These are phyloP conservation scores for Oligia strigilis DNA, from an alignment of 2,888 invertebrate genomes.

Conservation along the genomic window DNA sequence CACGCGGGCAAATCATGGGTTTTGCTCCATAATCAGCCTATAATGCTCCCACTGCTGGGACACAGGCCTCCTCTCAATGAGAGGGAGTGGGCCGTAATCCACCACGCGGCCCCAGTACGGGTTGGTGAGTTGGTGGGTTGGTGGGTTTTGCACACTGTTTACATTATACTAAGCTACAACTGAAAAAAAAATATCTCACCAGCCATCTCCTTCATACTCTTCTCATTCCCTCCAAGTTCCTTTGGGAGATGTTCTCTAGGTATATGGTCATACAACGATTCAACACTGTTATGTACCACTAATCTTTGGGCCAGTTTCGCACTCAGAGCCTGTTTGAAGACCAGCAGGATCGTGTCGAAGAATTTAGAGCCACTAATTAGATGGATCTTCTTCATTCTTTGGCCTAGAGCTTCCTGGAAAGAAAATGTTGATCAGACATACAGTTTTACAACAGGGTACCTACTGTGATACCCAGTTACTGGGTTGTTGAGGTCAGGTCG, in stretches of 20 bases:
- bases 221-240: slow-evolving; percentile 71
- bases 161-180: background rate
- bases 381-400: slow-evolving; percentile 68
- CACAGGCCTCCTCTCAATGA: no score
- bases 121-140: no score
- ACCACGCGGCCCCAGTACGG: no score
- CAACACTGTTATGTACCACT: slow-evolving; percentile 63
- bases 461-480: background rate
- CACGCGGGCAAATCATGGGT: no score
- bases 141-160: no score
- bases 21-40: no score
- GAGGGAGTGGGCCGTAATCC: no score
- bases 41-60: no score
- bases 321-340: slow-evolving; percentile 68
- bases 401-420: slow-evolving; percentile 70
- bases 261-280: slow-evolving; percentile 66
- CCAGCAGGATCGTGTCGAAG: slow-evolving; percentile 61
- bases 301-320: slow-evolving; percentile 69
- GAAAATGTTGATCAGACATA: background rate
- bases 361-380: slow-evolving; percentile 70
- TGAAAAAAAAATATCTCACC: slow-evolving; percentile 59
- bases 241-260: slow-evolving; percentile 68
- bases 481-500: background rate
- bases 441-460: background rate
- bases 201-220: slow-evolving; percentile 59